A percentile compares a stretch with the other conserved stretches of the same genome.
phyloP scores from a whole-genome alignment of 2,888 invertebrate species.

The Tetragonisca angustula region DNA sequence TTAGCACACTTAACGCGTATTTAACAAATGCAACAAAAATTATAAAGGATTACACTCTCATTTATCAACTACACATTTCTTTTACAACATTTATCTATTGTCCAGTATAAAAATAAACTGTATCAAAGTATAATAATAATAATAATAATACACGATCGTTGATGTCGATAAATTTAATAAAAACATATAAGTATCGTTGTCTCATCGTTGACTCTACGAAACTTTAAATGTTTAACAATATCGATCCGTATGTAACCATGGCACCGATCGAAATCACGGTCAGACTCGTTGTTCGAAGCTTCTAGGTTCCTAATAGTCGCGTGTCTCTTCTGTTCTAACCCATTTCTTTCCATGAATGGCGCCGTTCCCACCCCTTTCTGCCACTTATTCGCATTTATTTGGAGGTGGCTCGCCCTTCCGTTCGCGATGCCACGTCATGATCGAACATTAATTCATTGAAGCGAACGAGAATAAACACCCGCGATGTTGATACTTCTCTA shows the following conservation, averaged over 20 bases:
- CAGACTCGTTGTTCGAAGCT: slow-evolving; percentile 37
- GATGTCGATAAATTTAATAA: too few species aligned
- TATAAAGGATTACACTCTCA: too few species aligned
- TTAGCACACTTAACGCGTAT: too few species aligned
- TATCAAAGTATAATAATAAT: too few species aligned
- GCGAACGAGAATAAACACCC: slow-evolving; percentile 69
- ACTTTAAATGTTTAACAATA: neutral
- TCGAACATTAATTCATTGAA: slow-evolving; percentile 55
- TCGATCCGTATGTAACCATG: neutral
- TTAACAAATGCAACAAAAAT: too few species aligned
- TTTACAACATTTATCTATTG: too few species aligned
- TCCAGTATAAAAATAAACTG: too few species aligned
- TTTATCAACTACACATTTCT: too few species aligned
- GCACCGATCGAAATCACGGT: slow-evolving; percentile 6
- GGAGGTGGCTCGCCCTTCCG: neutral
- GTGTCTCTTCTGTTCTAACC: slow-evolving; percentile 79
- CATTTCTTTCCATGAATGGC: slow-evolving; percentile 76
- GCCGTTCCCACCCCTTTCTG: slow-evolving; percentile 4
- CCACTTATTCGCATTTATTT: neutral
- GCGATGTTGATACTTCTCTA: slow-evolving; percentile 81
- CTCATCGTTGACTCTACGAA: neutral
- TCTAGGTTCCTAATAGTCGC: slow-evolving; percentile 75
- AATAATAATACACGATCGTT: too few species aligned
- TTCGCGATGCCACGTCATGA: slow-evolving; percentile 8
- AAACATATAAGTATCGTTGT: too few species aligned